A percentile compares a stretch with the other conserved stretches of the same genome.
These are phyloP conservation scores for Calliphora vomitoria DNA, from an alignment of 2,888 invertebrate species.

Conservation along the genomic window DNA sequence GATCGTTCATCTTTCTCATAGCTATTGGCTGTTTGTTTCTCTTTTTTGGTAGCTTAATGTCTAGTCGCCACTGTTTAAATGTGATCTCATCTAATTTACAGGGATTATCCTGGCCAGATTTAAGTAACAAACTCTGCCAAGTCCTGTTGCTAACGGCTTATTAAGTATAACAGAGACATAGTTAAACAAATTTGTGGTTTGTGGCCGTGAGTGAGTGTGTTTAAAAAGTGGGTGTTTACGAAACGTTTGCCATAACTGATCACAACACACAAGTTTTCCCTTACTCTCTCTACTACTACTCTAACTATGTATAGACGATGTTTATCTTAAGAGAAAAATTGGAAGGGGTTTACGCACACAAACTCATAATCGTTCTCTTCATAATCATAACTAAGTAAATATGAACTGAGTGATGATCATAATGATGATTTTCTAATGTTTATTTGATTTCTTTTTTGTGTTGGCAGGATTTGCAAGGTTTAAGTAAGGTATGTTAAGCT, in stretches of 20 bases:
- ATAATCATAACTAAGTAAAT: background rate
- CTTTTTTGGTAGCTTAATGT: slow-evolving; percentile 2
- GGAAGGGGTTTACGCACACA: slow-evolving; percentile 3
- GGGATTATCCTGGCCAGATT: slow-evolving; percentile 56
- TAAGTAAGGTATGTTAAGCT: slow-evolving; percentile 4
- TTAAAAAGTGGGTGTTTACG: slow-evolving; percentile 56
- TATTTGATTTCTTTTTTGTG: slow-evolving; percentile 63
- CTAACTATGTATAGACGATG: slow-evolving; percentile 37
- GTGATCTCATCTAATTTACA: slow-evolving; percentile 62
- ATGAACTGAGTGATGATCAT: background rate
- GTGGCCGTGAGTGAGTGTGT: slow-evolving; percentile 26
- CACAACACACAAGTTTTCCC: background rate
- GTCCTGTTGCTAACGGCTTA: slow-evolving; percentile 44
- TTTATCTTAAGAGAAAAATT: slow-evolving; percentile 50
- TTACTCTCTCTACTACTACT: background rate
- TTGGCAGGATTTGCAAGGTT: slow-evolving; percentile 34
- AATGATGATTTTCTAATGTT: slow-evolving; percentile 49
- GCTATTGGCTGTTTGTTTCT: slow-evolving; percentile 16
- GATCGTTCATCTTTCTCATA: background rate
- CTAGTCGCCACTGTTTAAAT: slow-evolving; percentile 61
- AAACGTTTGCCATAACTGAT: slow-evolving; percentile 50
- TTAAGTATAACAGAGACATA: background rate
- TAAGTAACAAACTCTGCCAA: background rate
- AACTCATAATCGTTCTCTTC: background rate
- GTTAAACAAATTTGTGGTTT: background rate